Base-by-base conservation (phyloP, 2,797 vertebrate species). In the Strix occidentalis region DNA sequence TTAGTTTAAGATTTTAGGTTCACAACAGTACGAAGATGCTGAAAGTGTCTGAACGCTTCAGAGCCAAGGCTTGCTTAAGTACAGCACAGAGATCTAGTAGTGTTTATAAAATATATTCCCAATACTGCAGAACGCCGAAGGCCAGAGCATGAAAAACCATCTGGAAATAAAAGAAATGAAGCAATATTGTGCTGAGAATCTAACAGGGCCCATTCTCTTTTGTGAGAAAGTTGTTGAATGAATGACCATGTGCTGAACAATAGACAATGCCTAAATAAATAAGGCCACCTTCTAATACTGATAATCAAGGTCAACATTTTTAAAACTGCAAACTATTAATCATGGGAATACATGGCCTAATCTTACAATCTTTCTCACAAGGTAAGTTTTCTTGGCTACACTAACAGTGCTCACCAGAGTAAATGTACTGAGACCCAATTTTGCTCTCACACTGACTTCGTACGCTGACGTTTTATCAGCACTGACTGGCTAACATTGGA, bases 1-100 rank as follows among this genome's bases (percentile, higher is more conserved):
- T 84, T 85, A 70, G 87, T 93, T 92, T 87, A 85, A 95, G 79
- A 95, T 83, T 87, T 90, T n/a, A 75, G 41, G n/a, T 96, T 92
- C 78, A 70, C 46, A 60, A n/a, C 18, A 57, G n/a, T 39, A 65
- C 8, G 12, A 61, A 87, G 75, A 92, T 75, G 26, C 41, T 90
- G 56, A 69, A n/a, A 75, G 3, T 56, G 64, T 53, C 20, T 51
- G 60, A 39, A 37, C 1, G 2, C 17, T 56, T 58, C 5, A 6
- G 75, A 46, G 74, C 84, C 76, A 84, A 78, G 29, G 10, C 28
- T 65, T 94, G 53, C 50, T 65, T 78, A 71, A 77, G 54, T 46
- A 58, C 33, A 87, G 81, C 79, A 68, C 18, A 84, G 77, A 83
- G 45, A 86, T 60, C 20, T 25, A 29, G 21, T 45, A 75, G 15